Percentiles rank a stretch among this genome's conserved stretches.
phyloP scores from a whole-genome alignment of 2,888 invertebrate species.

The Brachynemurus nebulosus region DNA sequence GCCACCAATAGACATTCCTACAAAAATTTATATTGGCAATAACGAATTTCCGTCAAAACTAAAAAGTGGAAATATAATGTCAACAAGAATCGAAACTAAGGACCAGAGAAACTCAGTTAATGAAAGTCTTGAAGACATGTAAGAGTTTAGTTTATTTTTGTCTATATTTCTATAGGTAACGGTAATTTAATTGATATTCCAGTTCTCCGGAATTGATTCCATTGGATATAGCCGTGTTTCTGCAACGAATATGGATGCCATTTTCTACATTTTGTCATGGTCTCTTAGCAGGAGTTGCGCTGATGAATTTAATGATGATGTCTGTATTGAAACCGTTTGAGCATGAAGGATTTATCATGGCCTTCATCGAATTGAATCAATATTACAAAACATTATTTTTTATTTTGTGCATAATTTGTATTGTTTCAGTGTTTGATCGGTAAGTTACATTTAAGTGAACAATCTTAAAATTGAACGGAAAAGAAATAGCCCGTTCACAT shows the following conservation, averaged over 20 bases:
- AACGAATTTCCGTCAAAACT: neutral
- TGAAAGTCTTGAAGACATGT: too few relatives aligned
- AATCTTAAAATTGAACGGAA: neutral
- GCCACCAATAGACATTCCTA: conserved; percentile 2
- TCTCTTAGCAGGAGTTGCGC: conserved; percentile 40
- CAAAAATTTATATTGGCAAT: conserved; percentile 1
- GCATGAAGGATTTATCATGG: conserved; percentile 16
- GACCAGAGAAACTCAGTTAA: too few relatives aligned
- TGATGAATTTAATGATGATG: conserved; percentile 44
- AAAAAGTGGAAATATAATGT: too few relatives aligned
- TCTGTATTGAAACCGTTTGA: conserved; percentile 34
- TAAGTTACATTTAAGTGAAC: conserved; percentile 24
- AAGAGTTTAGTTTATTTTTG: too few relatives aligned
- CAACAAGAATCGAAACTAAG: too few relatives aligned
- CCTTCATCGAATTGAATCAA: neutral
- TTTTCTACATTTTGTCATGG: conserved; percentile 43
- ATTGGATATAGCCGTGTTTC: conserved; percentile 37
- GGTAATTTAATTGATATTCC: neutral
- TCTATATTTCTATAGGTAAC: too few relatives aligned
- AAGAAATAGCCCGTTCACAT: too few relatives aligned
- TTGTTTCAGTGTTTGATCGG: conserved; percentile 46
- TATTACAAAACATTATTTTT: conserved; percentile 31
- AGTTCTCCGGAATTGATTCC: conserved; percentile 27
- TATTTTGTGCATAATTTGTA: conserved; percentile 41
- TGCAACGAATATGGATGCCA: conserved; percentile 40